Base-by-base conservation (phyloP, 1,140 invertebrate genomes). In the Pteromalus puparum region DNA sequence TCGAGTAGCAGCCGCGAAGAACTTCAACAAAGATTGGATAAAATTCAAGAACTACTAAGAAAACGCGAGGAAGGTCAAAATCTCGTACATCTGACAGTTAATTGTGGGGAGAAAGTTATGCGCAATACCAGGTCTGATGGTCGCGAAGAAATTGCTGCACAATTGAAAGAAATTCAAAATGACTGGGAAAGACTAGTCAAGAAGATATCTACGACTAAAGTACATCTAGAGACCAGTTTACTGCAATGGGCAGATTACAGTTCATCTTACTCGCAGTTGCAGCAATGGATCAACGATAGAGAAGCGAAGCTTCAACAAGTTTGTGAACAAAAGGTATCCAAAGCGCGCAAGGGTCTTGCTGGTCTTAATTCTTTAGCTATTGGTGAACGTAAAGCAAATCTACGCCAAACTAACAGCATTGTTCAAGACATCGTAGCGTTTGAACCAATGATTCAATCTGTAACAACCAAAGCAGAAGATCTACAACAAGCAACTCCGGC, bases 201-300 rank as follows among this genome's bases (percentile, higher is more conserved):
- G 91, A 98, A 98, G 91, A 97, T 99, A 93, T 97, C 97, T 6
- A 98, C 97, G 18, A 96, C 97, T 0, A 98, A 98, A 93, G 97
- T 99, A 26, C 96, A 98, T 88, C 91, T 99, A 26, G 98, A 99
- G 92, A 98, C 98, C 0, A 97, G 96, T 89, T 93, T 99, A 12
- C 92, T 99, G 1, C 97, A 98, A 94, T 98, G 97, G 97, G 97
- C 97, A n/a, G 98, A 98, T 91, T 98, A 98, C 90, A 98, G 97
- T 90, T 97, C 97, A 28, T 97, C 97, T 24, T 98, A 98, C 87
- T 96, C 96, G 18, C 97, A 98, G 89, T 92, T 99, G 7, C 96
- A 98, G 90, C 97, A 98, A 94, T 99, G 98, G 98, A 97, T 99
- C n/a, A 96, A 95, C 61, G 98, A 99, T 88, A 95, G 98, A 86